Evolutionary conservation across 1,140 invertebrate genomes (phyloP), one percentile per base, ranked within the genome.

Genomic region (Drosophila nebulosa): DNA sequence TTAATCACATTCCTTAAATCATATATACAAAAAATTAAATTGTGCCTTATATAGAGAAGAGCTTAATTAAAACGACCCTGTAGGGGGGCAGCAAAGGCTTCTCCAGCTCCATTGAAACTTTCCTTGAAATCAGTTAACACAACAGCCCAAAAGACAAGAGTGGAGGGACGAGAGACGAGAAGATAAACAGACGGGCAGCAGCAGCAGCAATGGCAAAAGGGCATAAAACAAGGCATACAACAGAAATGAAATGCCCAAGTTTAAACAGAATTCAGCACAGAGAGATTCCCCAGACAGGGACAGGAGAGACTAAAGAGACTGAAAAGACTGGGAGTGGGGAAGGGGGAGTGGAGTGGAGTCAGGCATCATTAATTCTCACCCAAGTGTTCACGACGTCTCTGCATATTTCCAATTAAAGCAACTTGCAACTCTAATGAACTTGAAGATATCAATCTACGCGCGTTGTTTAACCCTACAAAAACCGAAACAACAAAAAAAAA

Each of bases 371-470:
- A 89, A 89, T 89, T 89, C 73, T 81, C 86, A 89, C 85, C 86
- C 85, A 89, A 90, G 81, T 81, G 80, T 85, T 57, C 66, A 56
- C 35, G 50, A 39, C 72, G 69, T 63, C 60, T 74, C 50, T 42
- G 5, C 79, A 85, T 89, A 79, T 79, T 81, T 80, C 86, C 86
- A 89, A 89, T 81, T 81, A 89, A 89, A 89, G 80, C 78, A 58
- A 81, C 84, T 77, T 89, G 85, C 80, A 81, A 74, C 85, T 85
- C 85, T 89, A 89, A 89, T 89, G 85, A 89, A 89, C 85, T 89
- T 89, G 86, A 81, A 89, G 86, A 89, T 89, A 89, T 89, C 80
- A 89, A 89, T 89, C 85, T 89, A 88, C 84, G 83, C 83, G 78
- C 83, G n/a, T n/a, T 83, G 83, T 88, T 56, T 88, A 88, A 83